These are phyloP conservation scores for Globicephala melas DNA, from an alignment of 2,113 vertebrate species.

Conservation along the genomic window DNA sequence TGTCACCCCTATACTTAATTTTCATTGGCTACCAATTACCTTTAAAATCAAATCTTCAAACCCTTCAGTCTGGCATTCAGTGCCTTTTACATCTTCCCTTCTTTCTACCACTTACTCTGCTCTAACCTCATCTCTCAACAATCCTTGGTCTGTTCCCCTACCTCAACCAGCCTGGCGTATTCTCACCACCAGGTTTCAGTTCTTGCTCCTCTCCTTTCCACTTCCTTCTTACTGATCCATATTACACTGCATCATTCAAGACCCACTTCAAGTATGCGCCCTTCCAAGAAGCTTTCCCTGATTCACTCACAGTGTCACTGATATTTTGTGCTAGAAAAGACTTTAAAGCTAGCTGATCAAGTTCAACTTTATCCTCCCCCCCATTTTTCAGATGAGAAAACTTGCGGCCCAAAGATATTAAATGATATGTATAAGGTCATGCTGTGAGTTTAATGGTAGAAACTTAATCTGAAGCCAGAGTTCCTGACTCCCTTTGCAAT, in stretches of 20 bases:
- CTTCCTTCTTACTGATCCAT: background rate
- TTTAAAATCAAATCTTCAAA: constrained; percentile 48
- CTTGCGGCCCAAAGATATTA: background rate
- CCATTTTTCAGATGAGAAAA: constrained; percentile 37
- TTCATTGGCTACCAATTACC: background rate
- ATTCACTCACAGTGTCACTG: background rate
- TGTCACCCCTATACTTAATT: background rate
- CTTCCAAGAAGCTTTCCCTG: background rate
- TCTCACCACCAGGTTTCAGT: background rate
- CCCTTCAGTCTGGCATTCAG: background rate
- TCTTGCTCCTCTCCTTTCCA: background rate
- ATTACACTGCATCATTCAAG: constrained; percentile 29
- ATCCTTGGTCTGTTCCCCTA: background rate
- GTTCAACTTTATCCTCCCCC: background rate
- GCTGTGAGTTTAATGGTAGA: background rate
- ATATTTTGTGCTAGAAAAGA: constrained; percentile 10
- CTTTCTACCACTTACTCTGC: background rate
- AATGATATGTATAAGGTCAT: constrained; percentile 33
- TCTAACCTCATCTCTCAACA: background rate
- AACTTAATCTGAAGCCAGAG: constrained; percentile 29
- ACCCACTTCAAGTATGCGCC: background rate
- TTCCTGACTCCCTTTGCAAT: background rate
- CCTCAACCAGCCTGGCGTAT: background rate
- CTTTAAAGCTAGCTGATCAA: background rate
- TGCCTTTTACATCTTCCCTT: background rate